Evolutionary conservation across 2,797 vertebrate species (phyloP).

Genomic region (Lagocephalus sceleratus): DNA sequence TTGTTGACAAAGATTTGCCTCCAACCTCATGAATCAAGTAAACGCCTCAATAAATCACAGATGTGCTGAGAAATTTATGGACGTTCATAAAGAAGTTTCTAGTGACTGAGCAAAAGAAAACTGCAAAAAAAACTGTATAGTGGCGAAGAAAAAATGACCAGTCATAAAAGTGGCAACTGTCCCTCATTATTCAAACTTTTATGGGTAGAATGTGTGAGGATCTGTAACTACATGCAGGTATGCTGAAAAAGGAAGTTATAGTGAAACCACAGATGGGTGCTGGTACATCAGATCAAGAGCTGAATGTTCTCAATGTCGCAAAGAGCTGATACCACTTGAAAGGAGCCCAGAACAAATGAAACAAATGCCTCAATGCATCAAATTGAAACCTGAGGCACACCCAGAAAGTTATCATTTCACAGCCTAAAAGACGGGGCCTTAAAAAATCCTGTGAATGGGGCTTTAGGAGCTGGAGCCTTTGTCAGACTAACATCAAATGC

Average conservation of each 20-base stretch:
- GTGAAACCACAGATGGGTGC: constrained; percentile 31
- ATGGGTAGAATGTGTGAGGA: constrained; percentile 4
- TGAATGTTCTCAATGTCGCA: constrained; percentile 33
- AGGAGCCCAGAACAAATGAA: constrained; percentile 56
- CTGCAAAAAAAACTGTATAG: constrained; percentile 20
- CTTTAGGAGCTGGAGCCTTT: constrained; percentile 68
- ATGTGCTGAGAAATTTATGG: constrained; percentile 34
- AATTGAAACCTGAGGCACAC: constrained; percentile 57
- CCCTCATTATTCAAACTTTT: not conserved
- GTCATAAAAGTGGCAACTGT: constrained; percentile 19
- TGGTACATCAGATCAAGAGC: constrained; percentile 35
- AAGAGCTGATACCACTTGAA: no score
- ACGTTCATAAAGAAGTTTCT: constrained; percentile 44
- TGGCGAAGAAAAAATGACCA: constrained; percentile 23
- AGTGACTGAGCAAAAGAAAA: constrained; percentile 13
- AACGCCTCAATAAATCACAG: constrained; percentile 37
- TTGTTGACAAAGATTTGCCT: constrained; percentile 39
- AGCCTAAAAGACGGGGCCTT: constrained; percentile 64
- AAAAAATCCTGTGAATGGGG: constrained; percentile 59
- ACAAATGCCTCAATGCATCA: constrained; percentile 57
- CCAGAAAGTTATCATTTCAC: constrained; percentile 68
- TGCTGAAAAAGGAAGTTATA: constrained; percentile 9
- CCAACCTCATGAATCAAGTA: constrained; percentile 16
- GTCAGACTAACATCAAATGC: constrained; percentile 72
- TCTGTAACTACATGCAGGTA: constrained; percentile 8